A percentile compares a stretch with the other conserved stretches of the same genome.
These are phyloP conservation scores for Leptura quadrifasciata DNA, from an alignment of 2,888 invertebrate species.

Conservation along the genomic window DNA sequence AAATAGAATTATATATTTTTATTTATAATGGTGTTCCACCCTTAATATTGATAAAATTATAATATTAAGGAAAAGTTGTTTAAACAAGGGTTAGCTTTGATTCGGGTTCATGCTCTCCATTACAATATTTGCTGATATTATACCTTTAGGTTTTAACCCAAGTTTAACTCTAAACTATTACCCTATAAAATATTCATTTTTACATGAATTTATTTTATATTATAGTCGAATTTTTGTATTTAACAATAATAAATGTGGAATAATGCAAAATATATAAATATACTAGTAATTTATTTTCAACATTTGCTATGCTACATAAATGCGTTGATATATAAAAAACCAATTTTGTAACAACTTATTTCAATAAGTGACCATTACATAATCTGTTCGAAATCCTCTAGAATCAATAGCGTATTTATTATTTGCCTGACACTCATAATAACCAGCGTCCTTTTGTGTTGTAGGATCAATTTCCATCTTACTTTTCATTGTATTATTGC, in stretches of 20 bases:
- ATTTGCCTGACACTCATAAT: constrained; percentile 84
- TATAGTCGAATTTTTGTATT: not conserved
- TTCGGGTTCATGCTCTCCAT: no score
- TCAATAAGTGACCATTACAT: constrained; percentile 76
- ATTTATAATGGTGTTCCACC: no score
- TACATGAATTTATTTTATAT: not conserved
- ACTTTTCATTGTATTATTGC: constrained; percentile 80
- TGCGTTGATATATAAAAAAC: not conserved
- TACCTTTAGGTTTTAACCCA: no score
- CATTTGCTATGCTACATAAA: not conserved
- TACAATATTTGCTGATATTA: no score
- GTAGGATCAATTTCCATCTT: constrained; percentile 86
- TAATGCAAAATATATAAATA: not conserved
- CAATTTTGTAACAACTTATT: constrained; percentile 1
- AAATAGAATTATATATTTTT: no score
- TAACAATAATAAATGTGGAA: not conserved
- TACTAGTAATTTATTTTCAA: not conserved
- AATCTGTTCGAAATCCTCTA: constrained; percentile 81
- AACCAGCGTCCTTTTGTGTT: constrained; percentile 83
- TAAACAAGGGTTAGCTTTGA: no score
- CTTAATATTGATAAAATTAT: no score
- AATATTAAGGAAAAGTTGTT: no score
- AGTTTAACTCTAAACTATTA: no score
- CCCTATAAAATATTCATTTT: no score
- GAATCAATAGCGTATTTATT: constrained; percentile 83